Percentiles rank a stretch among this genome's conserved stretches.
Conservation (phyloP, 1,140 invertebrate genomes). For the Danaus plexippus region DNA sequence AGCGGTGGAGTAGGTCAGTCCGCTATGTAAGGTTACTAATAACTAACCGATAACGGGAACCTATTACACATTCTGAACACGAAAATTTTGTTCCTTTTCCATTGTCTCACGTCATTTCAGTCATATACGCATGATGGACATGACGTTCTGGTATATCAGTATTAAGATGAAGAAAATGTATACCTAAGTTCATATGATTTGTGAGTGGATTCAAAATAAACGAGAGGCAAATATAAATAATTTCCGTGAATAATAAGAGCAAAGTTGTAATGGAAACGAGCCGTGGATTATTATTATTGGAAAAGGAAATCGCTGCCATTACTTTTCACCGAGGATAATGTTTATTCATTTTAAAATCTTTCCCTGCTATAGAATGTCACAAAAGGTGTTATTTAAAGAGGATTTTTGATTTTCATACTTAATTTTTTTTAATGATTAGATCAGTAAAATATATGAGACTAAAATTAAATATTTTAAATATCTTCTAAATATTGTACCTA, state of each 20-base stretch:
- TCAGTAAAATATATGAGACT: no score
- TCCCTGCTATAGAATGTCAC: neutral
- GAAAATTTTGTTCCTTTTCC: constrained; percentile 10
- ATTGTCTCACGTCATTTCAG: constrained; percentile 5
- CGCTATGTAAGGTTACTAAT: constrained; percentile 9
- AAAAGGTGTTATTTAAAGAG: no score
- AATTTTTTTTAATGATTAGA: no score
- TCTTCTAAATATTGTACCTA: no score
- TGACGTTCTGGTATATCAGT: no score
- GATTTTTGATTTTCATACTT: no score
- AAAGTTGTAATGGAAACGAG: constrained; percentile 12
- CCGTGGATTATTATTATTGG: constrained; percentile 4
- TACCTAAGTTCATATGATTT: neutral
- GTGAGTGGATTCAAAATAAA: constrained; percentile 3
- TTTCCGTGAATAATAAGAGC: no score
- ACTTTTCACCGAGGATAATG: constrained; percentile 17
- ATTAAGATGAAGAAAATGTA: neutral
- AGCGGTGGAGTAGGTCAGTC: constrained; percentile 14
- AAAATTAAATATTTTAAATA: no score
- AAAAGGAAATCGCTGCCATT: constrained; percentile 4
- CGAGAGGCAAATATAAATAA: no score
- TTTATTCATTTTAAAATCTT: constrained; percentile 4
- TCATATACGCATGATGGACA: no score
- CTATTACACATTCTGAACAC: constrained; percentile 18
- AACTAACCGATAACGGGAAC: constrained; percentile 13